Evolutionary conservation across 2,113 vertebrate genomes (phyloP).

Genomic region (Sceloporus undulatus): DNA sequence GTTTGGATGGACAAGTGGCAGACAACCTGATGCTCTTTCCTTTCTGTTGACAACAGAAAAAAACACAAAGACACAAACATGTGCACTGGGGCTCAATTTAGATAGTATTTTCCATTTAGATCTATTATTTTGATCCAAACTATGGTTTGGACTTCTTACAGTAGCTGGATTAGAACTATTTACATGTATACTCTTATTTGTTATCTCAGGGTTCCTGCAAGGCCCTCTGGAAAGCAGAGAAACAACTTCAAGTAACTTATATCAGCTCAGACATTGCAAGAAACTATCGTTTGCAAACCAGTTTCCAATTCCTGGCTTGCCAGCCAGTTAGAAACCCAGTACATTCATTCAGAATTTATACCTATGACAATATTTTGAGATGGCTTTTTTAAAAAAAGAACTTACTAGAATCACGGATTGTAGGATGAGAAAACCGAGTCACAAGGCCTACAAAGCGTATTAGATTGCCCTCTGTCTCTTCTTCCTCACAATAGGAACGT

Average conservation of each 20-base stretch:
- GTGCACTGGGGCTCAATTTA: background rate
- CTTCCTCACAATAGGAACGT: conserved; percentile 63
- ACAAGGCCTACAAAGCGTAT: conserved; percentile 77
- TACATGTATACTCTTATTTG: background rate
- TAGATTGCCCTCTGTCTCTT: fast-evolving
- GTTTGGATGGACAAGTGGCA: conserved; percentile 82
- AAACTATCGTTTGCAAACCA: background rate
- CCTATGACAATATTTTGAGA: background rate
- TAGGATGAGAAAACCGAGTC: conserved; percentile 66
- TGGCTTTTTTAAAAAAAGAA: conserved; percentile 69
- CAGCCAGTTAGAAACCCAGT: background rate
- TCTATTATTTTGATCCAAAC: background rate
- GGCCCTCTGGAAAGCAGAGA: too few species aligned
- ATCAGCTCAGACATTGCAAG: background rate
- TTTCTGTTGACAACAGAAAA: conserved; percentile 65
- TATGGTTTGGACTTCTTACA: background rate
- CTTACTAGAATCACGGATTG: conserved; percentile 32
- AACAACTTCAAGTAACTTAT: too few species aligned
- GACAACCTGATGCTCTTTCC: conserved; percentile 64
- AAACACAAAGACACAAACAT: background rate
- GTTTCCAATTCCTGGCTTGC: background rate
- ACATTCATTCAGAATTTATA: background rate
- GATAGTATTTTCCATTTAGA: background rate
- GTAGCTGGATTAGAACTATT: background rate
- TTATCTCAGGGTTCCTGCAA: too few species aligned